A percentile compares a stretch with the other conserved stretches of the same genome.
Evolutionary conservation across 2,797 vertebrate genomes (phyloP).

Genomic region (Alca torda): DNA sequence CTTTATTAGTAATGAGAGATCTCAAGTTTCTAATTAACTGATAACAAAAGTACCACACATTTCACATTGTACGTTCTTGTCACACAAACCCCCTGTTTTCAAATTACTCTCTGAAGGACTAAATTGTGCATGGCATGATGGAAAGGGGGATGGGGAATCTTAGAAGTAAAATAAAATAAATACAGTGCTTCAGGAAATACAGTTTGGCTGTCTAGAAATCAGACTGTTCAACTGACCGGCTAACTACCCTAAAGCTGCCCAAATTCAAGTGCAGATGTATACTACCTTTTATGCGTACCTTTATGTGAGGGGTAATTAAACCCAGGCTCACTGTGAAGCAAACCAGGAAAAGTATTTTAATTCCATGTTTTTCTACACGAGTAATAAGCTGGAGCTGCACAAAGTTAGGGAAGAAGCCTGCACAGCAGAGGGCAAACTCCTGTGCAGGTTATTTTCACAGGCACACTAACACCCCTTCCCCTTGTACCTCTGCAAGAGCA

Average conservation of each 20-base stretch:
- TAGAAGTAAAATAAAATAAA: background rate
- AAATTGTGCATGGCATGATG: background rate
- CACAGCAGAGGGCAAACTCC: background rate
- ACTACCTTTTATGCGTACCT: background rate
- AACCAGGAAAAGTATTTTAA: background rate
- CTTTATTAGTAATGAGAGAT: constrained; percentile 32
- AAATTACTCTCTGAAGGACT: constrained; percentile 6
- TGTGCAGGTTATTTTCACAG: background rate
- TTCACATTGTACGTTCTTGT: background rate
- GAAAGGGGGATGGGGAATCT: background rate
- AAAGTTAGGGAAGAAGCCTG: background rate
- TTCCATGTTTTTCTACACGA: background rate
- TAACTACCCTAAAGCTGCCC: background rate
- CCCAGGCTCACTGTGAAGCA: background rate
- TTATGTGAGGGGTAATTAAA: background rate
- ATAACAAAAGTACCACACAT: constrained; percentile 1
- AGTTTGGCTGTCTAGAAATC: background rate
- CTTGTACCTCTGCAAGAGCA: fast-evolving
- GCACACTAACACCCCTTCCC: background rate
- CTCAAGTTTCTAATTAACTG: constrained; percentile 26
- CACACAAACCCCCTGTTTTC: background rate
- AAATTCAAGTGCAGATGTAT: background rate
- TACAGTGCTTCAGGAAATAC: background rate
- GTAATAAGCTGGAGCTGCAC: background rate
- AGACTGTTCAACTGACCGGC: background rate